Evolutionary conservation across 2,113 vertebrate genomes (phyloP).

Genomic region (Aspiorhynchus laticeps): DNA sequence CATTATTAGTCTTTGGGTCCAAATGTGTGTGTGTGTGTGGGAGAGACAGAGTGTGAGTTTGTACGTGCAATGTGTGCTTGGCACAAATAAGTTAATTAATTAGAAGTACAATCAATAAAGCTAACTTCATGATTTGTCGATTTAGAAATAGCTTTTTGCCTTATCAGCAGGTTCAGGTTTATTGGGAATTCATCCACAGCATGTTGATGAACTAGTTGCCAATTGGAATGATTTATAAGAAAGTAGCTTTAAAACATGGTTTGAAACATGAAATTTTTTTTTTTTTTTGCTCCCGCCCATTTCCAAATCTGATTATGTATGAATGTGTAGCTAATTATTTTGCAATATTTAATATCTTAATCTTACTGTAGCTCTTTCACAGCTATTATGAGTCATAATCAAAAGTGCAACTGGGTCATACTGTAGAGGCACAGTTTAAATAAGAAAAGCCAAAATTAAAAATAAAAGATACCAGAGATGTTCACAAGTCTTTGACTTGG

Average conservation of each 20-base stretch:
- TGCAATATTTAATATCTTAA: background rate
- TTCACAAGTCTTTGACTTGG: too few relatives aligned
- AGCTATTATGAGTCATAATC: too few relatives aligned
- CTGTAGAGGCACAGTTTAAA: background rate
- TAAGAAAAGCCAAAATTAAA: background rate
- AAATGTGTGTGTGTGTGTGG: background rate
- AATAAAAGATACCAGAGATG: background rate
- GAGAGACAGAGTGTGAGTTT: background rate
- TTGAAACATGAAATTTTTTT: background rate
- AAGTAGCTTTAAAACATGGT: background rate
- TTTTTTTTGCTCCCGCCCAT: background rate
- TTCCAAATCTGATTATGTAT: constrained; percentile 6
- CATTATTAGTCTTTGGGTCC: constrained; percentile 40
- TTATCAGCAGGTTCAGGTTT: constrained; percentile 2
- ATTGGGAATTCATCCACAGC: constrained; percentile 11
- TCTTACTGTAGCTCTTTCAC: background rate
- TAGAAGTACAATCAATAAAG: constrained; percentile 33
- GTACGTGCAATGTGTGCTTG: background rate
- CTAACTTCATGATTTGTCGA: constrained; percentile 15
- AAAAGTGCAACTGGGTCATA: background rate
- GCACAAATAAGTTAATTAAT: constrained; percentile 20
- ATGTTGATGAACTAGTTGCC: background rate
- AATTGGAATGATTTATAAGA: background rate
- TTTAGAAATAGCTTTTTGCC: background rate
- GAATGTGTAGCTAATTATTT: background rate